Percentiles rank a stretch among this genome's conserved stretches.
These are phyloP conservation scores for Coregonus suidteri DNA, from an alignment of 2,797 vertebrate species.

Conservation along the genomic window DNA sequence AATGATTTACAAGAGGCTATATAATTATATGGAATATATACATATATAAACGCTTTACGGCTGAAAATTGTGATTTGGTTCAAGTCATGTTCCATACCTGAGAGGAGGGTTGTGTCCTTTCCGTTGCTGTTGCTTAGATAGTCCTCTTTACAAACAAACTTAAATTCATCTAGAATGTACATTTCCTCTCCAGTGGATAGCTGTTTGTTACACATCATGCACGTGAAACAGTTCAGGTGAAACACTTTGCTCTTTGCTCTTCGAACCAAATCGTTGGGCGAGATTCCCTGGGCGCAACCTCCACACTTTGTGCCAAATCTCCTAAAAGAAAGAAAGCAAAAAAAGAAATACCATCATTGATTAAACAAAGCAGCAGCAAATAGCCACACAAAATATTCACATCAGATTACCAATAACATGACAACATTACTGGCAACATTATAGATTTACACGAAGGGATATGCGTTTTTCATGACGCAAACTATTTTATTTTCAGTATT, in stretches of 20 bases:
- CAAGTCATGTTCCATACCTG: constrained; percentile 72
- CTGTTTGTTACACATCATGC: constrained; percentile 95
- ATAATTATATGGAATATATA: not conserved
- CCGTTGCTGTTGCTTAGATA: constrained; percentile 83
- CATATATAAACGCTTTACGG: not conserved
- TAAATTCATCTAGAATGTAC: constrained; percentile 94
- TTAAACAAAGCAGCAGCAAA: not conserved
- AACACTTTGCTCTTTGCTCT: constrained; percentile 94
- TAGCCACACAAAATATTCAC: not conserved
- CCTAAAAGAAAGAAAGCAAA: constrained; percentile 63
- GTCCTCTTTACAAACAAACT: constrained; percentile 96
- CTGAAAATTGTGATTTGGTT: not conserved
- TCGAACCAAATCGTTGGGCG: constrained; percentile 91
- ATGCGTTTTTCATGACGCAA: not conserved
- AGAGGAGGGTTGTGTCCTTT: constrained; percentile 89
- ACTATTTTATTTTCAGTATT: not conserved
- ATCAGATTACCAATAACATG: not conserved
- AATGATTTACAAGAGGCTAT: not conserved
- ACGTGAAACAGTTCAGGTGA: constrained; percentile 96
- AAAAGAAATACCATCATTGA: not conserved
- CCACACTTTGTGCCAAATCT: constrained; percentile 94
- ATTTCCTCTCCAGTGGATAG: constrained; percentile 95
- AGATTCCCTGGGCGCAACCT: constrained; percentile 91
- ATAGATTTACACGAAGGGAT: not conserved
- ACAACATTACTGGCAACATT: not conserved